A percentile compares a stretch with the other conserved stretches of the same genome.
Conservation (phyloP, 92 coral and sea anemone genomes). For the Epizoanthus rinbou region DNA sequence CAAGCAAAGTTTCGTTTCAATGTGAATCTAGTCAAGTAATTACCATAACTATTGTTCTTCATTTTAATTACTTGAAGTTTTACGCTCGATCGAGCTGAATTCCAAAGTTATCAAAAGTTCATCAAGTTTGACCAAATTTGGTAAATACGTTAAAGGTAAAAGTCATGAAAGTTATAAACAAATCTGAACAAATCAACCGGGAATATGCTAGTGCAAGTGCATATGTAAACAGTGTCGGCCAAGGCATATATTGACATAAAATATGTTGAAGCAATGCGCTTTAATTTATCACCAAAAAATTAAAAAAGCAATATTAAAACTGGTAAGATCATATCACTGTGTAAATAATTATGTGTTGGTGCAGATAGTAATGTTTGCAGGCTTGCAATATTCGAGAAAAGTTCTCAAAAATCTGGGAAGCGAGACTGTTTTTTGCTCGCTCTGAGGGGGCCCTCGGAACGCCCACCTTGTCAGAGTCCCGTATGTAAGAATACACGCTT, state of each 20-base stretch:
- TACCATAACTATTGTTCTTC: neutral
- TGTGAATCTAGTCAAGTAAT: too few relatives aligned
- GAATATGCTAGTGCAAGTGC: too few relatives aligned
- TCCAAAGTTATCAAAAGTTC: conserved; percentile 4
- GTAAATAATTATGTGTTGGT: too few relatives aligned
- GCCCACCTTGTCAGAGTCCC: conserved; percentile 8
- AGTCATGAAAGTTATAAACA: conserved; percentile 3
- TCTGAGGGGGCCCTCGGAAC: neutral
- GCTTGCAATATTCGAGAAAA: neutral
- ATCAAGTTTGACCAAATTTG: conserved; percentile 22
- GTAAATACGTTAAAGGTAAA: conserved; percentile 3
- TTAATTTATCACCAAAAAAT: too few relatives aligned
- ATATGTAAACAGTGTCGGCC: too few relatives aligned
- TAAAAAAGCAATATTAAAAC: too few relatives aligned
- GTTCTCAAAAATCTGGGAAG: neutral
- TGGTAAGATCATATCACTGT: too few relatives aligned
- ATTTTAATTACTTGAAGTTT: neutral
- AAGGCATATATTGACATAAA: too few relatives aligned
- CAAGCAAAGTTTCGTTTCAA: too few relatives aligned
- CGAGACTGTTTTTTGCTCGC: neutral
- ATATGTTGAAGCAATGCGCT: too few relatives aligned
- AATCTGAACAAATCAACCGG: neutral
- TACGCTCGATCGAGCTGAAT: conserved; percentile 12
- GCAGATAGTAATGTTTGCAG: too few relatives aligned
- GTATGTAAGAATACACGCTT: conserved; percentile 1